Evolutionary conservation across 2,797 vertebrate species (phyloP), one percentile per base, ranked within the genome.

Genomic region (Danio aesculapii): DNA sequence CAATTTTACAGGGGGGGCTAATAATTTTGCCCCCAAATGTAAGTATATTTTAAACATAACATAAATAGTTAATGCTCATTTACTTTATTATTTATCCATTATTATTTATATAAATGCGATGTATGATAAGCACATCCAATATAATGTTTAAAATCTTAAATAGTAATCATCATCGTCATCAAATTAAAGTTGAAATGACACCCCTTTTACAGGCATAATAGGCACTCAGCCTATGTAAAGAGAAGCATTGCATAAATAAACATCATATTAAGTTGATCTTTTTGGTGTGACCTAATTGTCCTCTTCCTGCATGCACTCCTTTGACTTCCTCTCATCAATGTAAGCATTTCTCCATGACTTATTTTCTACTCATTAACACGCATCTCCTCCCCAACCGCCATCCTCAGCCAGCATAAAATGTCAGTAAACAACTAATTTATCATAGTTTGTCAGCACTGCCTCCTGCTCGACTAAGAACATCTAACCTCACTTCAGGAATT

Each of bases 371-470:
- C 76, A 78, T 78, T 78, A 78, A 78, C 66, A 69, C 66, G 11
- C 44, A 52, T 69, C 66, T 69, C 66, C 76, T 50, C 76, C 30
- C 64, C 11, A 61, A 77, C 21, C 64, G 39, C 43, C 63, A 67
- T 77, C 63, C 52, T 58, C 64, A 77, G 75, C 75, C 75, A 59
- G 21, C 55, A 78, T 78, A 70, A 78, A 78, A 78, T 78, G 64
- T 78, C 76, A 78, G 66, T 78, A 78, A 78, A 78, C 76, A 78
- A 41, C 64, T 61, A 49, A 78, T 78, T 78, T 69, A 78, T 78
- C 76, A 78, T 69, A 69, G 44, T 69, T 78, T 78, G 76, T 69
- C 66, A 78, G 55, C 55, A 8, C 44, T 59, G 64, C 55, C 64
- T 78, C 16, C 64, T 69, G 44, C 76, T 78, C 76, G 50, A 55